These are phyloP conservation scores for Cyrtonyx montezumae DNA, from an alignment of 2,113 vertebrate genomes.

Conservation along the genomic window DNA sequence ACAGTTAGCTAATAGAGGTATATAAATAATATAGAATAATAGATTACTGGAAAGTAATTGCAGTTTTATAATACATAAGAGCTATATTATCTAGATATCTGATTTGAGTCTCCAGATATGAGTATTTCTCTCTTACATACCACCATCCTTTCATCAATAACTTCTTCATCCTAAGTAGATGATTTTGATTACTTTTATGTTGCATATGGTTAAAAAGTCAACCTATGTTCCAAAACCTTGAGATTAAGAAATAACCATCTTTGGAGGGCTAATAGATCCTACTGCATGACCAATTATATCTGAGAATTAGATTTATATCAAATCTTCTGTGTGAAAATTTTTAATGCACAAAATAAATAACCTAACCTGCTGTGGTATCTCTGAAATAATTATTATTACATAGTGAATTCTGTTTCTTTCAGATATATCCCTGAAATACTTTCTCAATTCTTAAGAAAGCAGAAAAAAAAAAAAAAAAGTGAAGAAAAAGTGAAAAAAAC, in stretches of 20 bases:
- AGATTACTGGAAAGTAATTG: background rate
- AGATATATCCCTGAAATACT: background rate
- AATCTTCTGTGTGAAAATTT: background rate
- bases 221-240: background rate
- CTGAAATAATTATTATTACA: background rate
- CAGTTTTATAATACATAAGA: background rate
- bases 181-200: background rate
- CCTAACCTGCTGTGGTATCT: rapidly evolving
- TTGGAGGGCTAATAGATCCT: background rate
- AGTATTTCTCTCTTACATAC: background rate
- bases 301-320: background rate
- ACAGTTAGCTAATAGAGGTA: background rate
- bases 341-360: background rate
- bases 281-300: background rate
- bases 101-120: background rate
- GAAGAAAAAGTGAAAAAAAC: too few relatives aligned
- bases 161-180: background rate
- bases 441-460: background rate
- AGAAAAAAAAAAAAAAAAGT: background rate
- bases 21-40: too few relatives aligned
- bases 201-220: background rate
- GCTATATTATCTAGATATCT: background rate
- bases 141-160: background rate
- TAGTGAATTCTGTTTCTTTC: background rate
- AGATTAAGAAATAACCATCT: background rate